phyloP scores from a whole-genome alignment of 35 echinoderm and acorn worm species.

The Apostichopus parvimensis region DNA sequence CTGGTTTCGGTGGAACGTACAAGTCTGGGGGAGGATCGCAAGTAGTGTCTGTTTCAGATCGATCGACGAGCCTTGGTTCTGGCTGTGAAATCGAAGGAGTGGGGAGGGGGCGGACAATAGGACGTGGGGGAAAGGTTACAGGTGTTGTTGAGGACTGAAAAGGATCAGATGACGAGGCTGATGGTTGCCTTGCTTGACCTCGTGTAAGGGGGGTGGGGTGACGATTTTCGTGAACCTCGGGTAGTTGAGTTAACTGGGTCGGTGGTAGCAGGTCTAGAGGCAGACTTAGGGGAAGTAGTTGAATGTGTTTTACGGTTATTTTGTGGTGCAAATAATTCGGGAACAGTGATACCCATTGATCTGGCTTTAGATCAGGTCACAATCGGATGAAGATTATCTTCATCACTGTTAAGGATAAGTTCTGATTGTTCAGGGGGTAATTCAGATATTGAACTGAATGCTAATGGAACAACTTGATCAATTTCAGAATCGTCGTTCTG shows the following conservation, averaged over 20 bases:
- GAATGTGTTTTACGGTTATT: no score
- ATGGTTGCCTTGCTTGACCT: no score
- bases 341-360: constrained; percentile 50
- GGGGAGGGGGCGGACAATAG: no score
- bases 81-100: not conserved
- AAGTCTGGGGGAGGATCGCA: not conserved
- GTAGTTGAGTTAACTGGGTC: no score
- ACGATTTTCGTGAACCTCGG: no score
- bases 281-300: no score
- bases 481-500: constrained; percentile 52
- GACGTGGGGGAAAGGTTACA: no score
- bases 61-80: not conserved
- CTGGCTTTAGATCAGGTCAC: constrained; percentile 44
- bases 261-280: no score
- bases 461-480: constrained; percentile 46
- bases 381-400: constrained; percentile 8
- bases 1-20: not conserved
- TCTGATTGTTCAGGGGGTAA: not conserved
- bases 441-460: constrained; percentile 22
- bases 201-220: not conserved
- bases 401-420: not conserved
- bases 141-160: no score
- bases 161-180: no score
- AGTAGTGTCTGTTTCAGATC: not conserved
- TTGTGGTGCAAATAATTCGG: not conserved